Percentiles rank a stretch among this genome's conserved stretches.
Conservation (phyloP, 1,140 invertebrate genomes). For the Agrilus planipennis region DNA sequence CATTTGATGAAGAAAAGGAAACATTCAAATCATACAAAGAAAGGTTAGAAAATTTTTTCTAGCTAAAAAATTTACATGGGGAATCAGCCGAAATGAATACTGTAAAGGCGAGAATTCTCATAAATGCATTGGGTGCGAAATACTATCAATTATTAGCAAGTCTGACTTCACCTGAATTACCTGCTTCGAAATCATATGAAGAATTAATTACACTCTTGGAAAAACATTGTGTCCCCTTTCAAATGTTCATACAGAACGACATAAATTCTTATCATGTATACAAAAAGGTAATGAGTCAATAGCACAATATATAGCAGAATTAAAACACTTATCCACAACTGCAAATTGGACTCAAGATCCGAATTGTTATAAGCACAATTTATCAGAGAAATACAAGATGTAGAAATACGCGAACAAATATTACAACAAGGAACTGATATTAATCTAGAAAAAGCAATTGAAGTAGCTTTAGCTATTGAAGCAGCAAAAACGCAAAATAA, state of each 20-base stretch:
- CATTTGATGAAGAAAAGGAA: background rate
- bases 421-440: background rate
- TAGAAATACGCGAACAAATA: background rate
- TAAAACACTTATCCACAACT: background rate
- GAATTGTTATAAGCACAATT: background rate
- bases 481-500: background rate
- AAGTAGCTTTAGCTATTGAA: background rate
- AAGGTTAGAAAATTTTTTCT: background rate
- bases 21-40: background rate
- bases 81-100: background rate
- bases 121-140: background rate
- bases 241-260: too few species aligned
- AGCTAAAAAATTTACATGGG: background rate
- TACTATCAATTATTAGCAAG: background rate
- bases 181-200: background rate
- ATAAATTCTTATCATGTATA: conserved; percentile 1
- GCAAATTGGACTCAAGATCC: too few species aligned
- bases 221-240: background rate
- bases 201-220: background rate
- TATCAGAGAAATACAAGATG: background rate
- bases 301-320: conserved; percentile 1
- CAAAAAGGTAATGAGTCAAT: background rate
- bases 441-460: background rate
- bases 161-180: background rate
- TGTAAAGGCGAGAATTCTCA: background rate